Conservation (phyloP, 2,113 vertebrate genomes). For the Natator depressus region DNA sequence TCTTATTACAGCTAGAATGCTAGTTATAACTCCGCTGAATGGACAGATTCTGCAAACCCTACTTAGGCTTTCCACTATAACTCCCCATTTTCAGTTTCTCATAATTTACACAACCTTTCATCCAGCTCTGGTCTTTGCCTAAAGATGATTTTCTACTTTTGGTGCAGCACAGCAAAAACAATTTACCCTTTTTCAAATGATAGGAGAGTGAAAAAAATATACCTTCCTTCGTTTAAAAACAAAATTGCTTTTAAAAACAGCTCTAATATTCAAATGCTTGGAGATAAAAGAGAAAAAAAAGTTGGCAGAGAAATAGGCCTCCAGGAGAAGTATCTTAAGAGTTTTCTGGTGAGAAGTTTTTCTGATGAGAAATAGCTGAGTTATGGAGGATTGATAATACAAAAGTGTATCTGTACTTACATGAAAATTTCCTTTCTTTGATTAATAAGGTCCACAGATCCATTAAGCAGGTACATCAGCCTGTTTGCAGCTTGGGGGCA, state of each 20-base stretch:
- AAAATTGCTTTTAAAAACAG: neutral
- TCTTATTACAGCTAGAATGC: neutral
- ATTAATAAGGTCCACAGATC: neutral
- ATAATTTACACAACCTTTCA: neutral
- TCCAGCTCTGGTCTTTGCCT: neutral
- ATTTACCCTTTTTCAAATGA: neutral
- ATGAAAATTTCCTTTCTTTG: neutral
- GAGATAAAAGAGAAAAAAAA: neutral
- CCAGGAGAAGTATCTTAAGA: neutral
- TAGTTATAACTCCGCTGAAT: neutral
- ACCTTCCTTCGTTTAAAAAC: neutral
- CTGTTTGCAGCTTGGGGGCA: neutral
- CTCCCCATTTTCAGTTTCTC: neutral
- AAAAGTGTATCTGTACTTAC: neutral
- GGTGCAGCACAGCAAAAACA: neutral
- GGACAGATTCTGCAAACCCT: neutral
- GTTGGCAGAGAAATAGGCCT: neutral
- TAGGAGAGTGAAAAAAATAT: neutral
- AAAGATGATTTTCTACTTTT: neutral
- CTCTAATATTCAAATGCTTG: neutral
- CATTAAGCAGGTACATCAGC: neutral
- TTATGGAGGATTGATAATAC: neutral
- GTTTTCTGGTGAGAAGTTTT: neutral
- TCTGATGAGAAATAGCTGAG: neutral
- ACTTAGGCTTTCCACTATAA: neutral